A percentile compares a stretch with the other conserved stretches of the same genome.
phyloP scores from a whole-genome alignment of 2,888 invertebrate genomes.

The Scrobipalpa atriplicella region DNA sequence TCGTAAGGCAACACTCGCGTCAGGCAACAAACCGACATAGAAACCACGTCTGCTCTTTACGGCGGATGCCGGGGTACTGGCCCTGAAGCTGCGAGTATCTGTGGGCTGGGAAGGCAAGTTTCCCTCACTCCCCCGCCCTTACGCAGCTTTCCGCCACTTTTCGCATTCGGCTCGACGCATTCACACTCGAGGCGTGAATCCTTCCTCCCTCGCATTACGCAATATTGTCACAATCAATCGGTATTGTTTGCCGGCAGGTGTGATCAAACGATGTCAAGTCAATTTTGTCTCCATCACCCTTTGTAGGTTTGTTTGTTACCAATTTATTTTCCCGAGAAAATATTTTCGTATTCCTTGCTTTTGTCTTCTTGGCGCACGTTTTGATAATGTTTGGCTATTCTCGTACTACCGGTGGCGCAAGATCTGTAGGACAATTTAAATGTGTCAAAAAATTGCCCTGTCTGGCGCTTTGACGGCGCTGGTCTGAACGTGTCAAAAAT shows the following conservation, averaged over 20 bases:
- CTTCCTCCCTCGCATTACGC: conserved; percentile 31
- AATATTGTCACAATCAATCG: conserved; percentile 24
- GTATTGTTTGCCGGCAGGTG: conserved; percentile 24
- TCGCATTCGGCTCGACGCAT: conserved; percentile 41
- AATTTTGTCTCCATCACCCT: neutral
- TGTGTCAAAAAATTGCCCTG: no score
- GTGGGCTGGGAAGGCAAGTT: conserved; percentile 44
- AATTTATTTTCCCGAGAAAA: neutral
- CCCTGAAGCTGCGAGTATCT: conserved; percentile 37
- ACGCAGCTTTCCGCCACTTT: conserved; percentile 41
- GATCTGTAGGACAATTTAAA: no score
- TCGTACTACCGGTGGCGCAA: no score
- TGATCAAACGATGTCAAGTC: conserved; percentile 17
- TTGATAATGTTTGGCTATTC: no score
- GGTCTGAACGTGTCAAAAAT: no score
- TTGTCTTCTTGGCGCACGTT: no score
- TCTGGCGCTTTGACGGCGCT: no score
- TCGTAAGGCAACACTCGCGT: conserved; percentile 66
- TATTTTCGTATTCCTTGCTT: conserved; percentile 4
- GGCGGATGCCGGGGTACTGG: conserved; percentile 71
- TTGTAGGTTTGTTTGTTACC: neutral
- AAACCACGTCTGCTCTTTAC: conserved; percentile 53
- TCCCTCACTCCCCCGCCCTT: conserved; percentile 46
- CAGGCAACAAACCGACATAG: conserved; percentile 45
- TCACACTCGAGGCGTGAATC: conserved; percentile 42